Evolutionary conservation across 1,140 invertebrate genomes (phyloP).

Genomic region (Camponotus pennsylvanicus): DNA sequence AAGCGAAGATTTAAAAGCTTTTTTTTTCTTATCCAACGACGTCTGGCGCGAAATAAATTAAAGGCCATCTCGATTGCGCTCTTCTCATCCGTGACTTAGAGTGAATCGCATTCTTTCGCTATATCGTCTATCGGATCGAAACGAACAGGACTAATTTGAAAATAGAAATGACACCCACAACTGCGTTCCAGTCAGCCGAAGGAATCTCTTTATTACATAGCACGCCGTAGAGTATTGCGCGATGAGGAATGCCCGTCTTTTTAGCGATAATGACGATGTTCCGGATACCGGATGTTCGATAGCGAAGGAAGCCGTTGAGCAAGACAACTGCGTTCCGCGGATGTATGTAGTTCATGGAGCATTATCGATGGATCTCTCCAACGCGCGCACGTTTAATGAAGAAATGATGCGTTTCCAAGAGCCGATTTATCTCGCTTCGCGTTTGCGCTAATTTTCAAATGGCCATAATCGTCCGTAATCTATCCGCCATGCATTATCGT

Average conservation of each 20-base stretch:
- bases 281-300: conserved; percentile 58
- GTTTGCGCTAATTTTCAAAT: conserved; percentile 41
- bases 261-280: conserved; percentile 66
- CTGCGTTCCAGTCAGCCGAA: conserved; percentile 70
- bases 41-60: conserved; percentile 50
- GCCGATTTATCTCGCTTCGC: conserved; percentile 47
- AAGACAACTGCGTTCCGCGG: conserved; percentile 2
- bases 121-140: not conserved
- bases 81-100: conserved; percentile 22
- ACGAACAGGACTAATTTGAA: conserved; percentile 65
- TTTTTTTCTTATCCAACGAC: conserved; percentile 3
- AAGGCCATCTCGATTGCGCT: conserved; percentile 6
- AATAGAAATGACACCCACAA: conserved; percentile 68
- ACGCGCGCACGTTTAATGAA: conserved; percentile 36
- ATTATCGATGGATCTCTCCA: conserved; percentile 46
- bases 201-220: conserved; percentile 79
- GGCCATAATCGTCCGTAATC: conserved; percentile 28
- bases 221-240: conserved; percentile 65
- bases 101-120: conserved; percentile 40
- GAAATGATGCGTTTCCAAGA: conserved; percentile 24
- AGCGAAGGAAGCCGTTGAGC: conserved; percentile 17
- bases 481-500: conserved; percentile 43
- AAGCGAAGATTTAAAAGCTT: not conserved
- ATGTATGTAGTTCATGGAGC: conserved; percentile 27
- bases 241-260: conserved; percentile 70